These are phyloP conservation scores for Penaeus indicus DNA, from an alignment of 1,140 invertebrate species.

Conservation along the genomic window DNA sequence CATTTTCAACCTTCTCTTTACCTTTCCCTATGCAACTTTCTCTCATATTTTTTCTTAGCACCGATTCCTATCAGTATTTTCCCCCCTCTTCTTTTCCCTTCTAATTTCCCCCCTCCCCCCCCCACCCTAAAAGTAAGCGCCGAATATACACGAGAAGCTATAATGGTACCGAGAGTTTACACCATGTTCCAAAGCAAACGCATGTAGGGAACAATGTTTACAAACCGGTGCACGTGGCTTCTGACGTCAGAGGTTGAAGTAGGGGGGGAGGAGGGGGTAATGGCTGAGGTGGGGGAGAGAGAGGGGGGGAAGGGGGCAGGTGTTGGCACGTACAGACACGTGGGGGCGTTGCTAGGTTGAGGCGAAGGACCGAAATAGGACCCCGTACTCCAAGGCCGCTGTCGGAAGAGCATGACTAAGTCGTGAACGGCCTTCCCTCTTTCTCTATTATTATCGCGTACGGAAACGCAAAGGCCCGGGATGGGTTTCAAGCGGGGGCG, in stretches of 20 bases:
- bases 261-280: not conserved
- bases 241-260: constrained; percentile 24
- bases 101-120: too few species aligned
- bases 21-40: too few species aligned
- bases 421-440: not conserved
- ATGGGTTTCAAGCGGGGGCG: not conserved
- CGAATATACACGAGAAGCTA: too few species aligned
- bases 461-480: too few species aligned
- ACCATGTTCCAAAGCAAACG: not conserved
- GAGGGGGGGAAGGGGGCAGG: constrained; percentile 18
- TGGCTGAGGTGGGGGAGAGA: too few species aligned
- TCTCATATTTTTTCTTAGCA: too few species aligned
- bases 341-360: constrained; percentile 39
- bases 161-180: too few species aligned
- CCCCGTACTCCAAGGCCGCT: constrained; percentile 31
- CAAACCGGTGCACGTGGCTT: constrained; percentile 37
- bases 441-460: not conserved
- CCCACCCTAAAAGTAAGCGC: too few species aligned
- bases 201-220: constrained; percentile 16
- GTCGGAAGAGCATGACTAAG: too few species aligned
- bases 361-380: constrained; percentile 26
- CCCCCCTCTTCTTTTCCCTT: too few species aligned
- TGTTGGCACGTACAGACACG: constrained; percentile 36
- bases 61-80: too few species aligned
- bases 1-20: too few species aligned